Percentiles rank a stretch among this genome's conserved stretches.
phyloP scores from a whole-genome alignment of 1,140 invertebrate genomes.

The Nasonia longicornis region DNA sequence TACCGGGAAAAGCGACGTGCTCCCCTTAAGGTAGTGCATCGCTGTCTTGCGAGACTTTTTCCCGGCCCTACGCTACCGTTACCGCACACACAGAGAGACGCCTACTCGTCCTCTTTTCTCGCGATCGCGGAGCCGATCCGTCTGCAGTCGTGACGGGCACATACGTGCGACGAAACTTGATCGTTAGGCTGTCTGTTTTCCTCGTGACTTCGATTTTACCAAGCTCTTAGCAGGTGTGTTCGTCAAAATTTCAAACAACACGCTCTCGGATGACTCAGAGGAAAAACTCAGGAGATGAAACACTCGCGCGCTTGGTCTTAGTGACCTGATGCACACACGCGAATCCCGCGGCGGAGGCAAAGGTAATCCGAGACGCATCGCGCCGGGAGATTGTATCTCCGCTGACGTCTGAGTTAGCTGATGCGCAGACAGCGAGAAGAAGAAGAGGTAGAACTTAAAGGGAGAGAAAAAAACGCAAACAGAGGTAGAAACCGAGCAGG shows the following conservation, averaged over 20 bases:
- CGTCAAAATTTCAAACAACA: too few species aligned
- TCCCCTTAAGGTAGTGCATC: conserved; percentile 49
- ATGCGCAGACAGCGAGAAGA: neutral
- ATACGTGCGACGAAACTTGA: conserved; percentile 52
- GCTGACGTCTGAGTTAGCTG: conserved; percentile 64
- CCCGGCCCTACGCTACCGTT: conserved; percentile 29
- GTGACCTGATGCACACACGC: neutral
- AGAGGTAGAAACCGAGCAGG: neutral
- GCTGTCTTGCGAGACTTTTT: conserved; percentile 32
- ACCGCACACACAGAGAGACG: conserved; percentile 11
- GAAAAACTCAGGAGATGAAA: too few species aligned
- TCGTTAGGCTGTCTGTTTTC: neutral
- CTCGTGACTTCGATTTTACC: neutral
- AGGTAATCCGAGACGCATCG: conserved; percentile 62
- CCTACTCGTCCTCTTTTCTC: conserved; percentile 29
- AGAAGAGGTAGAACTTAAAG: conserved; percentile 1
- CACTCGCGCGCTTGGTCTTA: conserved; percentile 20
- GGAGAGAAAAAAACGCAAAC: neutral
- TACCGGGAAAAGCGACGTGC: conserved; percentile 51
- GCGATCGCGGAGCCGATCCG: neutral
- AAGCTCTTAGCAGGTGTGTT: too few species aligned
- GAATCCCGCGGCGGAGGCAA: conserved; percentile 44
- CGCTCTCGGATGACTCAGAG: too few species aligned
- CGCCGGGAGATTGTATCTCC: conserved; percentile 58
- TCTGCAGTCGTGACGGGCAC: neutral